Evolutionary conservation across 2,113 vertebrate species (phyloP), one percentile per base, ranked within the genome.

Genomic region (Calyptommatus sinebrachiatus): DNA sequence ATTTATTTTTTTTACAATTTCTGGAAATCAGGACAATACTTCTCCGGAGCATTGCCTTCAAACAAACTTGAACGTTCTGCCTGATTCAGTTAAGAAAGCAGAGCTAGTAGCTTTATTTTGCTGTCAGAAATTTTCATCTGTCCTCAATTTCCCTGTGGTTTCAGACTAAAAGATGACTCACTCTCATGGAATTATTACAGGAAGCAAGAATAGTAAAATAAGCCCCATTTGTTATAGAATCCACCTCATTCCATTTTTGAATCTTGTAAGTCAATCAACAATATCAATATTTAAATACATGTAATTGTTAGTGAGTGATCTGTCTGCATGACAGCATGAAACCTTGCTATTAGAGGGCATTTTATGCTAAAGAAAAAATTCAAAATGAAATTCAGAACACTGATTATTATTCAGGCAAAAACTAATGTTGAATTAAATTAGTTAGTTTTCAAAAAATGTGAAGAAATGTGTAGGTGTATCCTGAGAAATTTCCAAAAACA

Each of bases 101-200:
- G 8, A 61, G 22, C n/a, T 73, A 73, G 53, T 50, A 65, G 45
- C 18, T 78, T 61, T 50, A 28, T 35, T 35, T 61, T 21, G 61
- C 14, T 20, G 8, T 50, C 70, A 41, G 70, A 9, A 65, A 66
- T 66, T 53, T 66, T 71, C 78, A 66, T 21, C 22, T 41, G 71
- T 50, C 62, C 28, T 80, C 22, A 14, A n/a, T 67, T 50, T 63
- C 28, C 41, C 24, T 29, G 20, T 31, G 21, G 62, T 50, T 73
- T 66, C 28, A 16, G 21, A 60, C 70, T 48, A 50, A 53, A 73
- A 28, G n/a, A 31, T 80, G 78, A 80, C 14, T 80, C 78, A 80
- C 12, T n/a, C 35, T 14, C 5, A 24, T 41, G 78, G 71, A 73
- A 73, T 65, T 66, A 45, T 61, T 65, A 24, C 61, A 29, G 21